Evolutionary conservation across 2,888 invertebrate genomes (phyloP), one percentile per base, ranked within the genome.

Genomic region (Teinopalpus imperialis): DNA sequence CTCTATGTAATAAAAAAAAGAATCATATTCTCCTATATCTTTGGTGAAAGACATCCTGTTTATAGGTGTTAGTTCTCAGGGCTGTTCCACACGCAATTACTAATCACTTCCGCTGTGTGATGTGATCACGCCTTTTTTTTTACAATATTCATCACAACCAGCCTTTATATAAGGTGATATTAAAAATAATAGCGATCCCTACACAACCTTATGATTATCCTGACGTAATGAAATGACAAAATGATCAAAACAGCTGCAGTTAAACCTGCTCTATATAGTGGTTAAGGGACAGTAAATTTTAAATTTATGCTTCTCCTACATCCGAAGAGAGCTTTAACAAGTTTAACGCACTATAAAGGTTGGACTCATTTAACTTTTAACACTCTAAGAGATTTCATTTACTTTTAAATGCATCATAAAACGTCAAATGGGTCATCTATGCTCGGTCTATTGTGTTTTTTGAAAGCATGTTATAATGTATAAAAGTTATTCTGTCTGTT

Each of bases 341-440:
- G 40, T 39, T 40, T 23, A 27, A 39, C 40, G 34, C 34, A 23
- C 45, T 40, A 45, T 45, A 40, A 45, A 40, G n/a, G n/a, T 16
- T 12, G n/a, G 32, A n/a, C 13, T 45, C 45, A 45, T 45, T 45
- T 40, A 45, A 40, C 27, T 34, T 40, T 34, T 27, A 34, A 45
- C 44, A 45, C 45, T 43, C 52, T 51, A 41, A 45, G 42, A 39
- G 43, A 24, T 59, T 61, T 60, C 52, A 63, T 59, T 63, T 60
- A 46, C 42, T 56, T 56, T 62, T 58, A 56, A 59, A 58, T 58
- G 52, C 49, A 16, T 59, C 57, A 56, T 59, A 53, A 62, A 61
- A 53, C 29, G 39, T 48, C 39, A 43, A 53, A 49, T 44, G 47
- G 46, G 45, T 56, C 30, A 18, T 27, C 30, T 36, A n/a, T 37